Evolutionary conservation across 2,113 vertebrate genomes (phyloP).

Genomic region (Excalfactoria chinensis): DNA sequence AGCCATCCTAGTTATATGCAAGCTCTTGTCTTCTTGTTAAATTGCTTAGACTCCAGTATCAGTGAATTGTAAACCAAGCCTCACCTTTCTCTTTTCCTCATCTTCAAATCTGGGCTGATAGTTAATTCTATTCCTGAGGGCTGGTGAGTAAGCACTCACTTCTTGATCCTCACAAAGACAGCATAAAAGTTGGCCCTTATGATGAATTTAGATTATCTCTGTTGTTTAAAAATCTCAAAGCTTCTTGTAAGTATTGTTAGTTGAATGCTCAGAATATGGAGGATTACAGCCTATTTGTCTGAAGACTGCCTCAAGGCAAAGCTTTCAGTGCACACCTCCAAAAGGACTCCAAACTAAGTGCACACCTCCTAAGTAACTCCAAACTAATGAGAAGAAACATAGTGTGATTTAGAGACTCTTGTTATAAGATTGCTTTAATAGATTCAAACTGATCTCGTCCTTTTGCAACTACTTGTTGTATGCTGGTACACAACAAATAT

Average conservation of each 20-base stretch:
- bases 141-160: neutral
- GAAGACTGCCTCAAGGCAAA: neutral
- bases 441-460: neutral
- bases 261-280: neutral
- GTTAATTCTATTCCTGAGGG: neutral
- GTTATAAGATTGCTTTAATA: constrained; percentile 24
- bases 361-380: neutral
- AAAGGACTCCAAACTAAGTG: too few relatives aligned
- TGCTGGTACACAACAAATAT: neutral
- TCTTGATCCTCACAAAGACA: neutral
- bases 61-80: neutral
- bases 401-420: neutral
- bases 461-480: neutral
- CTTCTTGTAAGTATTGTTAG: neutral
- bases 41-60: neutral
- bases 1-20: neutral
- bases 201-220: neutral
- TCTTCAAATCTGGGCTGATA: neutral
- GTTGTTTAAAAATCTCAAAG: neutral
- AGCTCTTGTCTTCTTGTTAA: neutral
- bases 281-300: neutral
- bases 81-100: neutral
- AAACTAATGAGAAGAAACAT: neutral
- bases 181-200: neutral
- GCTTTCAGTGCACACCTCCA: neutral